Base-by-base conservation (phyloP, 2,888 invertebrate species). In the Oscheius sp. region DNA sequence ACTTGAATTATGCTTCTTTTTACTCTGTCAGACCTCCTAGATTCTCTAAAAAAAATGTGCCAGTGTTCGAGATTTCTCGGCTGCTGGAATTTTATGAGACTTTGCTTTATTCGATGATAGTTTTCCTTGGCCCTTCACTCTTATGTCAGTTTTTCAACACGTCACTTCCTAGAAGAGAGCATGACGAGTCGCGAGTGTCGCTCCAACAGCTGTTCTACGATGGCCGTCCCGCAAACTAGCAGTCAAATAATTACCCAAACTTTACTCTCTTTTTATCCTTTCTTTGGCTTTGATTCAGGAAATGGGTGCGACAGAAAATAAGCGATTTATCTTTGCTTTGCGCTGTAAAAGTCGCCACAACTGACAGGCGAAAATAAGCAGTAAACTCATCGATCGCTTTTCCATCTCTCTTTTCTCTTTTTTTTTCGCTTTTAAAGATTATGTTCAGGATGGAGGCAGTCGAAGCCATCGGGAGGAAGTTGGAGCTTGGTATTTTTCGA, bases 401-500 rank as follows among this genome's bases (percentile, higher is more conserved):
- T n/a, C n/a, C n/a, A n/a, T n/a, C n/a, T 12, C 20, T 55, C 23
- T 57, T 37, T 34, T 29, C 12, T 52, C 31, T 27, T 52, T n/a
- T 52, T 12, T 25, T 27, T 27, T 52, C 27, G 2, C 1, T 12
- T 25, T 4, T 25, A n/a, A 23, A 5, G 2, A 3, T n/a, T 50
- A 3, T 4, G 25, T 52, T 4, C 31, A 52, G 52, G 27, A 45
- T 45, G 29, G 61, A 42, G 15, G 42, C 48, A 2, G 34, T 64
- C n/a, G 64, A 64, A 25, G 64, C 64, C 29, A 64, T 64, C 10
- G 48, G 48, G 5, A 46, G 34, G 23, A 64, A 64, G 37, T 31
- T 64, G 8, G 64, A 64, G 31, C 33, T 64, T n/a, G 64, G 64
- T 12, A 64, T 64, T 12, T 64, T 25, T 34, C 17, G 64, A 48